Evolutionary conservation across 2,113 vertebrate species (phyloP).

Genomic region (Scopus umbretta): DNA sequence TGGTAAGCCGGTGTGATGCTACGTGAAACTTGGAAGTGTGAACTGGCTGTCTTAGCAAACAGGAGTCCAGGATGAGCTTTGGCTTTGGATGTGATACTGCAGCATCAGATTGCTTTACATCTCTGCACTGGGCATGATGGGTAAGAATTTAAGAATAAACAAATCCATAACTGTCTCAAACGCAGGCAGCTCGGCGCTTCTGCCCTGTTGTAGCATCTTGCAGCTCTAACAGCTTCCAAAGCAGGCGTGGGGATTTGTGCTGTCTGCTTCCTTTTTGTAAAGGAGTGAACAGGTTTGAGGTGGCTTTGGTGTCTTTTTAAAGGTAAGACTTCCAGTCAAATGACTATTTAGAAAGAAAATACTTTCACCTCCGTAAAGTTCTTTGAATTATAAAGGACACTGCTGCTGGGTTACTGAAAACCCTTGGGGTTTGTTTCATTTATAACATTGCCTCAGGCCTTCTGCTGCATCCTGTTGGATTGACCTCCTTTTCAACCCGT

Average conservation of each 20-base stretch:
- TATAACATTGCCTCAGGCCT: slow-evolving; percentile 78
- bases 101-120: accelerated
- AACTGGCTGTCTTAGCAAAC: background rate
- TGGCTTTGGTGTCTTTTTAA: slow-evolving; percentile 11
- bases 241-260: background rate
- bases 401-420: slow-evolving; percentile 69
- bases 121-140: background rate
- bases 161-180: background rate
- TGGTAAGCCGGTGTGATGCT: background rate
- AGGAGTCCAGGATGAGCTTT: background rate
- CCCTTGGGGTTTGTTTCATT: slow-evolving; percentile 89
- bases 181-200: background rate
- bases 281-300: background rate
- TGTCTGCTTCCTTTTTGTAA: background rate
- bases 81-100: background rate
- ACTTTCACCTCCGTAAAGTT: slow-evolving; percentile 69
- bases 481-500: slow-evolving; percentile 91
- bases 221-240: background rate
- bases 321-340: slow-evolving; percentile 46
- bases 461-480: slow-evolving; percentile 86
- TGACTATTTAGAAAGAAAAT: slow-evolving; percentile 59
- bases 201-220: background rate
- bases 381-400: slow-evolving; percentile 77
- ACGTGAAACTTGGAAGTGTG: background rate
- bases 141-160: background rate